Evolutionary conservation across 2,888 invertebrate species (phyloP).

Genomic region (Timema podura): DNA sequence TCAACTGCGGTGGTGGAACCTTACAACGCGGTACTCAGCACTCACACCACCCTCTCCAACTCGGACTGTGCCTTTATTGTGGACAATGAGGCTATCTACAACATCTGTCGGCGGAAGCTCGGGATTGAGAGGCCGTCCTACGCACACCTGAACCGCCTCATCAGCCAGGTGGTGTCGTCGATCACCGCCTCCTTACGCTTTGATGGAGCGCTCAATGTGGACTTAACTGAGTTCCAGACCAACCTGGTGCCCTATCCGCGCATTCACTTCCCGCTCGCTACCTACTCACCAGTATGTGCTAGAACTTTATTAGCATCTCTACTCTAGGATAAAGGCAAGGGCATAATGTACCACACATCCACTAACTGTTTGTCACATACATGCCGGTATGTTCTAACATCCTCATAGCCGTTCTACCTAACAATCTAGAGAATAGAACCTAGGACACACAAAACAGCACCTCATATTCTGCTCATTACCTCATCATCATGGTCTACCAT

Average conservation of each 20-base stretch:
- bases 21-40: conserved; percentile 87
- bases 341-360: no score
- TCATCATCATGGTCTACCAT: no score
- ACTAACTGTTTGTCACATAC: no score
- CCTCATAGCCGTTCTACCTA: no score
- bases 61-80: conserved; percentile 93
- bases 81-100: conserved; percentile 94
- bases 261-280: conserved; percentile 73
- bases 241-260: conserved; percentile 88
- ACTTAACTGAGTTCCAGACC: conserved; percentile 87
- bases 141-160: conserved; percentile 77
- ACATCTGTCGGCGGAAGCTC: conserved; percentile 81
- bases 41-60: conserved; percentile 81
- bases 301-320: no score
- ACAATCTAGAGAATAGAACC: no score
- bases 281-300: conserved; percentile 23
- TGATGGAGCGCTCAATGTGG: conserved; percentile 65
- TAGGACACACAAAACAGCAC: no score
- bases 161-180: conserved; percentile 56
- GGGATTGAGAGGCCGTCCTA: conserved; percentile 81
- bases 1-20: conserved; percentile 94
- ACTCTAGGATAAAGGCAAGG: no score
- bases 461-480: no score
- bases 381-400: no score
- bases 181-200: conserved; percentile 84